Base-by-base conservation (phyloP, 1,140 invertebrate genomes). In the Choristoneura fumiferana region DNA sequence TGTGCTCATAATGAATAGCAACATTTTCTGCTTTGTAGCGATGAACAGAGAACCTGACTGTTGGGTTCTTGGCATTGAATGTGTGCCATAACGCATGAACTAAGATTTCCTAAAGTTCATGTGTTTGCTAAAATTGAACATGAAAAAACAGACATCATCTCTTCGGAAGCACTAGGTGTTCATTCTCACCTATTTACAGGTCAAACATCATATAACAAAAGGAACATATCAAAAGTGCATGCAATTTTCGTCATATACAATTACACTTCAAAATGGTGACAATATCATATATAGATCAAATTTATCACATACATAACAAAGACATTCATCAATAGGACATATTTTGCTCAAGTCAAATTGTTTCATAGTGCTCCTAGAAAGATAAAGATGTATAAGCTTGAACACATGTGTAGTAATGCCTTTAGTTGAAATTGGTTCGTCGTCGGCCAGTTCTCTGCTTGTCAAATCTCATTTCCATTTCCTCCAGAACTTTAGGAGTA, bases 381-480 rank as follows among this genome's bases (percentile, higher is more conserved):
- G 9, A 29, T 18, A 14, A 12, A 38, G 12, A 57, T 8, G 3
- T 14, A 14, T 15, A 17, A 22, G 13, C 18, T 38, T 57, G 37
- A 57, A 49, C 43, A 49, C 36, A 37, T 33, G 8, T 37, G 12
- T 34, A 12, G 0, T n/a, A 4, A 29, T 3, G 22, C 22, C 55
- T 81, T 91, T 91, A 93, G 67, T 92, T 92, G 75, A 91, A 91
- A 66, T 93, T 92, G 69, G 93, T 94, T 62, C 94, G 93, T 81
- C 95, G 92, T 55, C 95, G 91, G 57, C 95, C 94, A 56, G 95
- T 95, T 65, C 96, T 92, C 84, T 99, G 98, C 84, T 98, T 98
- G 78, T 99, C 98, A 91, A 99, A 99, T 70, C 98, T 92, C 90
- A 98, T 94, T 92, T 99, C 99, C 98, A 99, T 99, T 92, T 99